phyloP scores from a whole-genome alignment of 1,140 invertebrate genomes.

The Archivesica marissinica region DNA sequence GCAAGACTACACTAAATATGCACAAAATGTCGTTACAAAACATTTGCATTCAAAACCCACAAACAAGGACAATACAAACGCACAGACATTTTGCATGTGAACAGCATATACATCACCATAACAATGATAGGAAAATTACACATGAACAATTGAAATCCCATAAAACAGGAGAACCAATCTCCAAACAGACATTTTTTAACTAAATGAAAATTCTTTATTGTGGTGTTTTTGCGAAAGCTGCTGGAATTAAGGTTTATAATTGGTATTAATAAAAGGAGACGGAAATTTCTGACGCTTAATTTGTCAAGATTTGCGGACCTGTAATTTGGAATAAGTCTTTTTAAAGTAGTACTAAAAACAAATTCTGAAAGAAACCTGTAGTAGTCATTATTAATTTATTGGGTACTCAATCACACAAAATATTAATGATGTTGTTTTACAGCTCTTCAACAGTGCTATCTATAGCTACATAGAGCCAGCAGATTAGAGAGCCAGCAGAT shows the following conservation, averaged over 20 bases:
- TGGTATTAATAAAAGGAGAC: conserved; percentile 38
- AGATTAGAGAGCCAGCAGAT: too few relatives aligned
- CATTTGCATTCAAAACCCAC: too few relatives aligned
- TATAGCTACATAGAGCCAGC: too few relatives aligned
- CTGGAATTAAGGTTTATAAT: conserved; percentile 36
- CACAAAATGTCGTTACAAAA: conserved; percentile 10
- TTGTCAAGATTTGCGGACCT: conserved; percentile 29
- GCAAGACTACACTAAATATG: not conserved
- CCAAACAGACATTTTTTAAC: conserved; percentile 55
- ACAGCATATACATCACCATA: conserved; percentile 36
- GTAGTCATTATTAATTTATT: too few relatives aligned
- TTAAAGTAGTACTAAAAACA: not conserved
- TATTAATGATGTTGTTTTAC: too few relatives aligned
- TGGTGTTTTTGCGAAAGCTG: conserved; percentile 34
- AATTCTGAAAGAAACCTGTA: too few relatives aligned
- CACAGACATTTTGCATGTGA: conserved; percentile 49
- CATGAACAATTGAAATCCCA: conserved; percentile 52
- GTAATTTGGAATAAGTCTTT: conserved; percentile 14
- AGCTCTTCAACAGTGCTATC: too few relatives aligned
- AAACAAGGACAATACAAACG: conserved; percentile 18
- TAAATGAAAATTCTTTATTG: conserved; percentile 53
- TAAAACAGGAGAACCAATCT: conserved; percentile 43
- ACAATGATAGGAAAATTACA: conserved; percentile 56
- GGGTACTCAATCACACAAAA: too few relatives aligned
- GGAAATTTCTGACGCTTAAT: conserved; percentile 20